phyloP scores from a whole-genome alignment of 2,113 vertebrate genomes.

The Carlito syrichta region DNA sequence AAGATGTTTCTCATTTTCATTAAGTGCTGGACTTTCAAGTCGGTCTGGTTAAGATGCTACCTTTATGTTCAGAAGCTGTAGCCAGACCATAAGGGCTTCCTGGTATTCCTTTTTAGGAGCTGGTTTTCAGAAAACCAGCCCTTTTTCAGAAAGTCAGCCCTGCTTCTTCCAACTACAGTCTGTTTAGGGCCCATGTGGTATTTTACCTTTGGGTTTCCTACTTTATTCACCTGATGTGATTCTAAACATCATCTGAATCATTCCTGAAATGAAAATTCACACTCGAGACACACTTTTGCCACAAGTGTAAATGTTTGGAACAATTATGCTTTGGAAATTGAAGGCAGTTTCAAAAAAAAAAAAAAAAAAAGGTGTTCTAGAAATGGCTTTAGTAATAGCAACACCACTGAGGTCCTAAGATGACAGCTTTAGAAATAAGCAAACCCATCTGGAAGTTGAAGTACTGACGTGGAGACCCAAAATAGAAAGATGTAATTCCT shows the following conservation, averaged over 20 bases:
- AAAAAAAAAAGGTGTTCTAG: neutral
- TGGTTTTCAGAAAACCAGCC: conserved; percentile 33
- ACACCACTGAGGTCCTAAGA: neutral
- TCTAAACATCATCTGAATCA: neutral
- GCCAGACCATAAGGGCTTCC: neutral
- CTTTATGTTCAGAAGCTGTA: conserved; percentile 33
- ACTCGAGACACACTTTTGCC: neutral
- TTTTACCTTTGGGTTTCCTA: neutral
- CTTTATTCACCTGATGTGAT: neutral
- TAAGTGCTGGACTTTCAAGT: neutral
- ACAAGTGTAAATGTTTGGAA: neutral
- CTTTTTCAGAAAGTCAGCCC: neutral
- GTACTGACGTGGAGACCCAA: neutral
- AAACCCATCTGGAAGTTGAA: neutral
- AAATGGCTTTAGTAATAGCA: neutral
- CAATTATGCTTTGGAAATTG: conserved; percentile 10
- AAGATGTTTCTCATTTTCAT: conserved; percentile 1
- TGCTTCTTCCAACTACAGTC: neutral
- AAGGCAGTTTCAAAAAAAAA: conserved; percentile 15
- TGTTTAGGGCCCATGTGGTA: neutral
- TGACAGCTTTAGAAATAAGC: neutral
- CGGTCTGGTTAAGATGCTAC: neutral
- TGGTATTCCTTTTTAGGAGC: neutral
- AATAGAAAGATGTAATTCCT: neutral
- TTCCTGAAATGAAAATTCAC: neutral